These are phyloP conservation scores for Nothobranchius kuhntae DNA, from an alignment of 2,113 vertebrate genomes.

Conservation along the genomic window DNA sequence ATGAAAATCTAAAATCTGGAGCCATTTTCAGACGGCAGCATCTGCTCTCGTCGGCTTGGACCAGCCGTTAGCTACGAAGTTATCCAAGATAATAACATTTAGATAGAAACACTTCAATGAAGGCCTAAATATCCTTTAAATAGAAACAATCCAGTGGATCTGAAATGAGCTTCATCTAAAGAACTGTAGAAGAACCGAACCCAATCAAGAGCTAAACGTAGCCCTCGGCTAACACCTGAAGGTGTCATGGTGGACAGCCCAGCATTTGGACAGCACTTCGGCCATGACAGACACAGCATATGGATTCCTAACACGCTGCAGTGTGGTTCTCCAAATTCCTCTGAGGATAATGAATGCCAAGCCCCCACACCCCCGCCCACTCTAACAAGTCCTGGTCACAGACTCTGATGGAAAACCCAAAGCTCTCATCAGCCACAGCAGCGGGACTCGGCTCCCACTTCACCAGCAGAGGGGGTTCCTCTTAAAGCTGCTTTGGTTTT, in stretches of 20 bases:
- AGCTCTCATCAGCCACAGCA: conserved; percentile 3
- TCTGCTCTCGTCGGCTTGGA: too few species aligned
- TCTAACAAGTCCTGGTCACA: conserved; percentile 9
- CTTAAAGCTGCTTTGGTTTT: too few species aligned
- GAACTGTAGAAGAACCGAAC: too few species aligned
- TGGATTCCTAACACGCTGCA: conserved; percentile 41
- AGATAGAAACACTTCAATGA: too few species aligned
- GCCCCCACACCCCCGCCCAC: conserved; percentile 8
- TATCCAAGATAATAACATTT: too few species aligned
- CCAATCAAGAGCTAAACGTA: too few species aligned
- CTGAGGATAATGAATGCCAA: conserved; percentile 37
- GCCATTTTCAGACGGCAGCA: too few species aligned
- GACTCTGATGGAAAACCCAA: conserved; percentile 20
- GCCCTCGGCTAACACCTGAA: neutral
- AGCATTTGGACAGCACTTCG: conserved; percentile 26
- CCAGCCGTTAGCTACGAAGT: too few species aligned
- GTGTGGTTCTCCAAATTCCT: conserved; percentile 54
- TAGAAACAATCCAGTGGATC: too few species aligned
- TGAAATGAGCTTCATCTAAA: too few species aligned
- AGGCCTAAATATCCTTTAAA: too few species aligned
- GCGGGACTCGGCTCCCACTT: conserved; percentile 5
- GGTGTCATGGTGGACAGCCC: neutral
- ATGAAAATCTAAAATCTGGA: too few species aligned
- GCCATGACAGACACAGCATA: conserved; percentile 40
- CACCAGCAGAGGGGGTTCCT: neutral